Base-by-base conservation (phyloP, 2,113 vertebrate genomes). In the Anolis carolinensis region DNA sequence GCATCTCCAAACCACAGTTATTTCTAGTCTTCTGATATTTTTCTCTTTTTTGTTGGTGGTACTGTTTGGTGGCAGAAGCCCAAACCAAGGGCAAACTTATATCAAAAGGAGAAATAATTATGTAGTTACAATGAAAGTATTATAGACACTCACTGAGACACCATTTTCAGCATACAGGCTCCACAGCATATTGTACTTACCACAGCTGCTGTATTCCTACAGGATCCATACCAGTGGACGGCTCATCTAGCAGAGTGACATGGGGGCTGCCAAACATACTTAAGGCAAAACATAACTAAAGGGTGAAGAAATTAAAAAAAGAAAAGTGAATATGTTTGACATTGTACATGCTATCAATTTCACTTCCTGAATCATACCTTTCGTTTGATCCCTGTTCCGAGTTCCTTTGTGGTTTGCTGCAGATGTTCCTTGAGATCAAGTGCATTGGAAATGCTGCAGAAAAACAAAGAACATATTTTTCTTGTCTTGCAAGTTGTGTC, bases 131-230 rank as follows among this genome's bases (percentile, higher is more conserved):
- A 81, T 20, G 21, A 30, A 81, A 68, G 44, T 44, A 44, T 67
- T 34, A 68, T 2, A 68, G 1, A 63, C 48, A 68, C 20, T 13
- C 55, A 48, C 68, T 10, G 27, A 2, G 14, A 67, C 48, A n/a
- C 52, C 52, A 4, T 3, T 48, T 48, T 32, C 39, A 30, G 34
- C 32, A 2, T 11, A 39, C 21, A 18, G n/a, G 23, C 52, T 36
- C 13, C n/a, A 0, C 0, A 18, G 30, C 27, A 79, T 3, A 50
- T 18, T 39, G 36, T 92, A 92, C 97, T 97, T 90, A 99, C 99
- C 98, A 99, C 97, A 99, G 98, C 92, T 97, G 97, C 92, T 99
- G 99, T 91, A 99, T 99, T 76, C 98, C 98, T 92, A 98, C 98
- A 1, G 98, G 98, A 50, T 99, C 99, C 98, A 99, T 99, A 30